These are phyloP conservation scores for Amitus sp. DNA, from an alignment of 2,888 invertebrate species.

Conservation along the genomic window DNA sequence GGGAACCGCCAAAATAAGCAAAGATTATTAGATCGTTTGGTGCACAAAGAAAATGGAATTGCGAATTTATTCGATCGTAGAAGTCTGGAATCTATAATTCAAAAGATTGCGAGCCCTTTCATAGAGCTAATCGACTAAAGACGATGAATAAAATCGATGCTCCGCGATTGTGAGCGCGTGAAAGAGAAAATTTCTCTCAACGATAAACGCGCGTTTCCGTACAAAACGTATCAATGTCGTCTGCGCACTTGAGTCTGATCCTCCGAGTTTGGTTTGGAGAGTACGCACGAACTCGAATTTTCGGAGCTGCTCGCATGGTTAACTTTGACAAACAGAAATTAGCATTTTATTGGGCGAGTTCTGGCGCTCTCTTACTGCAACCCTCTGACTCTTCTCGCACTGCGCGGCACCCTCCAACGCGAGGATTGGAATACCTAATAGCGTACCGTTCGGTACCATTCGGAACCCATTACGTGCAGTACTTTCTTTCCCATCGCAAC, in stretches of 20 bases:
- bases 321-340: slow-evolving; percentile 76
- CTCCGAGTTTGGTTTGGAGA: slow-evolving; percentile 62
- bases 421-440: slow-evolving; percentile 64
- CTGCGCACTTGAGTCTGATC: slow-evolving; percentile 55
- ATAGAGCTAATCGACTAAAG: too few species aligned
- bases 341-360: slow-evolving; percentile 75
- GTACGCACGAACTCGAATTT: slow-evolving; percentile 63
- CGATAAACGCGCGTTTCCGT: slow-evolving; percentile 28
- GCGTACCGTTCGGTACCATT: slow-evolving; percentile 55
- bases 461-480: slow-evolving; percentile 48
- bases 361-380: slow-evolving; percentile 54
- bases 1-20: slow-evolving; percentile 48
- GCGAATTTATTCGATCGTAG: slow-evolving; percentile 39
- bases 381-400: slow-evolving; percentile 42
- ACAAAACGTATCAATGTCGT: slow-evolving; percentile 55
- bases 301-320: slow-evolving; percentile 68
- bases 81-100: too few species aligned
- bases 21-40: slow-evolving; percentile 46
- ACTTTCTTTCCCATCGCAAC: slow-evolving; percentile 19
- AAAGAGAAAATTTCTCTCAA: slow-evolving; percentile 14
- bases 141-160: too few species aligned
- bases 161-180: not conserved
- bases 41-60: slow-evolving; percentile 39
- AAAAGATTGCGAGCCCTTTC: too few species aligned
- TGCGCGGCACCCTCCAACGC: slow-evolving; percentile 44